A percentile compares a stretch with the other conserved stretches of the same genome.
Conservation (phyloP, 1,140 invertebrate genomes). For the Anagrus nilaparvatae region DNA sequence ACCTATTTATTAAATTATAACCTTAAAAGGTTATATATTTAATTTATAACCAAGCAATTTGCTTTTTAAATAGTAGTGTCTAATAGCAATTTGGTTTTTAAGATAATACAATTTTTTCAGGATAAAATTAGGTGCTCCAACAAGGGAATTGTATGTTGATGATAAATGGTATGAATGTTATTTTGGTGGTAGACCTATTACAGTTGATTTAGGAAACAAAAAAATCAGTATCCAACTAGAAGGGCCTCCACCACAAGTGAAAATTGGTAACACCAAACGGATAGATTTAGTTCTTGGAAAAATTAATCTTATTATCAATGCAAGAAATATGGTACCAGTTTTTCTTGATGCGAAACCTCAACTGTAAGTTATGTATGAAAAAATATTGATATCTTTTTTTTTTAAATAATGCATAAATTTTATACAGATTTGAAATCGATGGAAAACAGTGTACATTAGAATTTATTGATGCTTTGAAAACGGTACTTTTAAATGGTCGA, state of each 20-base stretch:
- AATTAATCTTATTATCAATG: constrained; percentile 75
- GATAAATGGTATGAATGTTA: constrained; percentile 77
- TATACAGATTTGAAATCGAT: constrained; percentile 55
- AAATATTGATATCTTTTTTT: constrained; percentile 6
- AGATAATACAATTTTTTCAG: too few relatives aligned
- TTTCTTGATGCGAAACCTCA: constrained; percentile 81
- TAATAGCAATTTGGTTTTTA: too few relatives aligned
- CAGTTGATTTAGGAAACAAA: constrained; percentile 71
- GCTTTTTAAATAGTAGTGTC: constrained; percentile 32
- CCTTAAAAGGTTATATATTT: too few relatives aligned
- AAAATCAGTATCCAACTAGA: constrained; percentile 66
- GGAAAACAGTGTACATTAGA: constrained; percentile 64
- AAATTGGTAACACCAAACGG: constrained; percentile 58
- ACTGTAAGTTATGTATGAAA: constrained; percentile 35
- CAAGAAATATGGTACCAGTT: constrained; percentile 63
- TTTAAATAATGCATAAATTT: constrained; percentile 5
- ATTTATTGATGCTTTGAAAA: constrained; percentile 66
- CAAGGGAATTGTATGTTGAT: constrained; percentile 84
- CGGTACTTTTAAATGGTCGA: constrained; percentile 72
- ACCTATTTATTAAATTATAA: too few relatives aligned
- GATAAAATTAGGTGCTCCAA: constrained; percentile 84
- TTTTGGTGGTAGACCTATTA: constrained; percentile 81
- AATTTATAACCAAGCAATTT: too few relatives aligned
- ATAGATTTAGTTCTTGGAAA: constrained; percentile 72
- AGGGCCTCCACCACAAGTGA: constrained; percentile 78